Evolutionary conservation across 2,888 invertebrate species (phyloP).

Genomic region (Ischnura elegans): DNA sequence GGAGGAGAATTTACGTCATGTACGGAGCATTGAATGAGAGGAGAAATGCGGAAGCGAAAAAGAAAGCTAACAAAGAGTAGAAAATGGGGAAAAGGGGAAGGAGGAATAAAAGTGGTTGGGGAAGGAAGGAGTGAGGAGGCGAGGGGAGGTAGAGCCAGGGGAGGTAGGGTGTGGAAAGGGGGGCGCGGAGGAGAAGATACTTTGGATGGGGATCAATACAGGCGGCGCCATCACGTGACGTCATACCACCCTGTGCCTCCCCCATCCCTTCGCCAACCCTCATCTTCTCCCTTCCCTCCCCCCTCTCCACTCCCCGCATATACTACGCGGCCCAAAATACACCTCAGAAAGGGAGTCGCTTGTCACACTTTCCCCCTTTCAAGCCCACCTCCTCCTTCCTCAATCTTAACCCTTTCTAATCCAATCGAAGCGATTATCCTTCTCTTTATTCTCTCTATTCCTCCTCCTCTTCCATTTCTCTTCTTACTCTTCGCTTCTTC

Average conservation of each 20-base stretch:
- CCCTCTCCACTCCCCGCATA: not conserved
- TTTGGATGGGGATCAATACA: conserved; percentile 66
- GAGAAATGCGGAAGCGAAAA: not conserved
- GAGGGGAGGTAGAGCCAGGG: not conserved
- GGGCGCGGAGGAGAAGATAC: conserved; percentile 47
- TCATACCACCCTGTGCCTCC: conserved; percentile 47
- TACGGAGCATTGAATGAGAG: not conserved
- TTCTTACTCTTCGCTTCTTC: not conserved
- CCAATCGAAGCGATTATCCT: not conserved
- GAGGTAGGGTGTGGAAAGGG: not conserved
- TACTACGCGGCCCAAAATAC: conserved; percentile 61
- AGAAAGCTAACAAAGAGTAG: not conserved
- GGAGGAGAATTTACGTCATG: no score
- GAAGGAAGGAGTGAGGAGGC: not conserved
- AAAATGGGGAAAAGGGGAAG: not conserved
- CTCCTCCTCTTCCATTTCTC: not conserved
- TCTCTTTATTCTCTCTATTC: not conserved
- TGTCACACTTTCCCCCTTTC: conserved; percentile 62
- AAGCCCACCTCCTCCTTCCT: not conserved
- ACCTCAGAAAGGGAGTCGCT: conserved; percentile 62
- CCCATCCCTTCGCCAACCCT: not conserved
- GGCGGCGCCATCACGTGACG: conserved; percentile 66
- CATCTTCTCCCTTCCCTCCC: not conserved
- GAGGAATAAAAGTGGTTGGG: not conserved
- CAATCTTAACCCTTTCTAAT: not conserved